These are phyloP conservation scores for Xestoiulus laeticollis DNA, from an alignment of 2,888 invertebrate species.

Conservation along the genomic window DNA sequence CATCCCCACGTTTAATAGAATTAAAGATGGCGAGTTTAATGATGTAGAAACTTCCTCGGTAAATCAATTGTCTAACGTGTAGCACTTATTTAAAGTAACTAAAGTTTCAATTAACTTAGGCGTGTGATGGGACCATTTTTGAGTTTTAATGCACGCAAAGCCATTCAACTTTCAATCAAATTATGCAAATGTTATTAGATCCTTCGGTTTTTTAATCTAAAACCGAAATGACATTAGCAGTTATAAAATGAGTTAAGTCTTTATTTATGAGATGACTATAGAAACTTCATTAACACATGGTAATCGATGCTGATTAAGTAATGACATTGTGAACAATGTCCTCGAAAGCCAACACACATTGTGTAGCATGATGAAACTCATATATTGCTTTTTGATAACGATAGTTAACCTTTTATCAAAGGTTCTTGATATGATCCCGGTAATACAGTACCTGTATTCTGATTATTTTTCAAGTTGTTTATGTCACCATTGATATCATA, in stretches of 20 bases:
- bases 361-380: too few species aligned
- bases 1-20: not conserved
- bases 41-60: not conserved
- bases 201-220: not conserved
- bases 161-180: not conserved
- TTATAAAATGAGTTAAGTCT: not conserved
- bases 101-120: not conserved
- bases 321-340: not conserved
- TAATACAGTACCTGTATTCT: not conserved
- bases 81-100: constrained; percentile 3
- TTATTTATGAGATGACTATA: not conserved
- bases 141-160: not conserved
- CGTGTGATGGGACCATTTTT: constrained; percentile 5
- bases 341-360: too few species aligned
- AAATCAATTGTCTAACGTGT: not conserved
- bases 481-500: not conserved
- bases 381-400: too few species aligned
- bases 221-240: not conserved
- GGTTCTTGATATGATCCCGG: too few species aligned
- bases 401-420: too few species aligned
- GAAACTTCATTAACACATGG: not conserved
- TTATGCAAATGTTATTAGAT: not conserved
- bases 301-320: not conserved
- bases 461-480: not conserved
- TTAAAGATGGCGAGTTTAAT: constrained; percentile 3